These are phyloP conservation scores for Pristionchus exspectatus DNA, from an alignment of 2,888 invertebrate genomes.

Conservation along the genomic window DNA sequence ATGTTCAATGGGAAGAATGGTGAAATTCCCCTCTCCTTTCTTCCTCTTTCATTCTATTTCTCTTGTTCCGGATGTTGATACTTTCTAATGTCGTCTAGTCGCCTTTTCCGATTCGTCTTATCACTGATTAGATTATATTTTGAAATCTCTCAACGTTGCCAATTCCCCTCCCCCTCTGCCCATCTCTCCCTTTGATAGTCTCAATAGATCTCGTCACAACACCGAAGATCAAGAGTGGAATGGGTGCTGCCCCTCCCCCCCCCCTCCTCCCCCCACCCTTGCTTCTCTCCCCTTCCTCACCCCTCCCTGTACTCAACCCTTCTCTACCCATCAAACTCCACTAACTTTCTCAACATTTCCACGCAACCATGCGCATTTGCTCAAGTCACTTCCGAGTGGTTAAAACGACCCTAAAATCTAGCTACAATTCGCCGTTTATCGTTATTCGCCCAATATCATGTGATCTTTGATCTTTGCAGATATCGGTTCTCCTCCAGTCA, in stretches of 20 bases:
- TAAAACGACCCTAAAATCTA: not conserved
- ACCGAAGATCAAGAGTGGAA: slow-evolving; percentile 28
- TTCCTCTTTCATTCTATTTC: not conserved
- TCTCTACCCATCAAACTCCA: slow-evolving; percentile 23
- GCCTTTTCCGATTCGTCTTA: not conserved
- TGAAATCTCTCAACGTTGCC: not conserved
- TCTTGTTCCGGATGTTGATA: not conserved
- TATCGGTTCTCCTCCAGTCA: slow-evolving; percentile 37
- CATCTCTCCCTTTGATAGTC: not conserved
- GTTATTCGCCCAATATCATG: not conserved
- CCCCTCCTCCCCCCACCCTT: not conserved
- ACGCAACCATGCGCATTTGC: not conserved
- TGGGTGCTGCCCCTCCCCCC: not conserved
- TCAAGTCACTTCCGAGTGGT: not conserved
- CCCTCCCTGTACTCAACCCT: not conserved
- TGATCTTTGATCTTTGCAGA: not conserved
- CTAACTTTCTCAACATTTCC: slow-evolving; percentile 8
- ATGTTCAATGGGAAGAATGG: not conserved
- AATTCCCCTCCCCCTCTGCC: not conserved
- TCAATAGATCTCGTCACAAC: slow-evolving; percentile 1
- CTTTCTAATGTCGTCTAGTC: not conserved
- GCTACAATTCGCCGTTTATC: not conserved
- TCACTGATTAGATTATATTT: not conserved
- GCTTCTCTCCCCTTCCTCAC: not conserved
- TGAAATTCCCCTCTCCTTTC: not conserved